Base-by-base conservation (phyloP, 2,113 vertebrate species). In the Gobius niger region DNA sequence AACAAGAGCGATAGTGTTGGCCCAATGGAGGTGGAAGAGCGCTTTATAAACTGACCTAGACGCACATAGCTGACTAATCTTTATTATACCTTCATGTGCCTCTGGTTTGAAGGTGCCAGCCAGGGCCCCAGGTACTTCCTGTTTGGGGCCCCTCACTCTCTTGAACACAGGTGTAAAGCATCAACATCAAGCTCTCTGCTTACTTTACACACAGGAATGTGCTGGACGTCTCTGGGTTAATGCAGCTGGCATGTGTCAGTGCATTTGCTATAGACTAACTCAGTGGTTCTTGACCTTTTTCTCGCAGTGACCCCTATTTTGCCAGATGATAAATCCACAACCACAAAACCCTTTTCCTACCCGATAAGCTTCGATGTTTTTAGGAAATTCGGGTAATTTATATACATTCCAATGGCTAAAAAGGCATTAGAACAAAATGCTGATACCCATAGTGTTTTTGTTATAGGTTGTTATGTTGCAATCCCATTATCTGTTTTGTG, bases 121-220 rank as follows among this genome's bases (percentile, higher is more conserved):
- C 24, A 34, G 54, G 19, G 19, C 54, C 54, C 12, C 11, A 52
- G 54, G 24, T 57, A 40, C 54, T 57, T 57, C 54, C 19, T 57
- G 54, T 40, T 24, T 40, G 54, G 24, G 54, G 54, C 54, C 54
- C 19, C 54, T 40, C 54, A 12, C 19, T 57, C 13, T 57, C 54
- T 57, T 57, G 24, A 57, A 40, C 54, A 15, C 54, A 57, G 54
- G 54, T 57, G 54, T 57, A 57, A 57, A 57, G 24, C 54, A 57
- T 57, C 54, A 57, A 57, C 19, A 40, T 40, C 12, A 24, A 57
- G 24, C 18, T 40, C 24, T 40, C 24, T 40, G 54, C 54, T 56
- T 56, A 56, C 18, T 52, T 52, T 52, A 52, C 15, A 52, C 50
- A 34, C 53, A 13, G 53, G 53, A 56, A 56, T 56, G 53, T 56